These are phyloP conservation scores for Planiliza haematocheilus DNA, from an alignment of 2,113 vertebrate genomes.

Conservation along the genomic window DNA sequence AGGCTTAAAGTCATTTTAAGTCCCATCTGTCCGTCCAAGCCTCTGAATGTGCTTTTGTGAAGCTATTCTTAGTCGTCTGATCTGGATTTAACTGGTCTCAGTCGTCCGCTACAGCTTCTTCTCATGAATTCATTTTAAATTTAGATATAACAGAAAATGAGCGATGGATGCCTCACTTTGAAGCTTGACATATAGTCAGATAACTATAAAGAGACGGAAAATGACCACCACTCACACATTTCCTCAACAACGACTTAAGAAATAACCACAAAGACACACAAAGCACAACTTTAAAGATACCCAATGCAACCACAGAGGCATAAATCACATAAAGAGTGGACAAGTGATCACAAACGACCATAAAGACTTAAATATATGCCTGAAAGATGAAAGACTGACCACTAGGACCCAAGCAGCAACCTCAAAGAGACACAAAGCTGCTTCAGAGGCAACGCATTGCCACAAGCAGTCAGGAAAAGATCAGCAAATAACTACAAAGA, in stretches of 20 bases:
- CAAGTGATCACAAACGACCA: too few species aligned
- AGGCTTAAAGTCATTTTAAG: slow-evolving; percentile 7
- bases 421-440: too few species aligned
- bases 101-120: slow-evolving; percentile 1
- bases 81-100: slow-evolving; percentile 37
- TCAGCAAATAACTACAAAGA: background rate
- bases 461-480: background rate
- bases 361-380: background rate
- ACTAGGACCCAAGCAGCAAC: too few species aligned
- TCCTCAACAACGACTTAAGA: background rate
- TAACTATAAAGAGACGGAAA: background rate
- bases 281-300: too few species aligned
- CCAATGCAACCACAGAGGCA: background rate
- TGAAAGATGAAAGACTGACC: too few species aligned
- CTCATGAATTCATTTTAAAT: too few species aligned
- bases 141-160: too few species aligned
- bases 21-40: slow-evolving; percentile 54
- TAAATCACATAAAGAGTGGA: background rate
- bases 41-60: background rate
- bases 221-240: background rate
- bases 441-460: background rate
- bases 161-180: too few species aligned
- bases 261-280: background rate
- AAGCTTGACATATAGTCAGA: too few species aligned
- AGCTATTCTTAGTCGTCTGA: slow-evolving; percentile 30